Percentiles rank a stretch among this genome's conserved stretches.
phyloP scores from a whole-genome alignment of 2,888 invertebrate genomes.

The Ophion obscuratus region DNA sequence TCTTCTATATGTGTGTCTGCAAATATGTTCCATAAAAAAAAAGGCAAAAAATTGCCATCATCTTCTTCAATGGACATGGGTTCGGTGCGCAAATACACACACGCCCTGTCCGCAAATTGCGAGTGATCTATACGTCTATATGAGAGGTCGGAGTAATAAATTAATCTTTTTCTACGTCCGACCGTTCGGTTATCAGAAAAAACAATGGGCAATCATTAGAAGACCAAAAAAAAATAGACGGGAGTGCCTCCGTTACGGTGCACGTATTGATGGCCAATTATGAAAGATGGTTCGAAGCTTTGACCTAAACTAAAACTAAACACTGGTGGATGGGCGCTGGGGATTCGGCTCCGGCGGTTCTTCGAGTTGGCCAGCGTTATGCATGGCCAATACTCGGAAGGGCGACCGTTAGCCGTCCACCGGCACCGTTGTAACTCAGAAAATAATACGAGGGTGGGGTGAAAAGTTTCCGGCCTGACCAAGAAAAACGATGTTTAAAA shows the following conservation, averaged over 20 bases:
- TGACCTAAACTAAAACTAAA: no score
- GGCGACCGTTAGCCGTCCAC: no score
- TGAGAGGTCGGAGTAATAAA: conserved; percentile 3
- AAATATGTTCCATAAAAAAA: background rate
- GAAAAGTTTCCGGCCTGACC: no score
- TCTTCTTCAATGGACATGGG: conserved; percentile 20
- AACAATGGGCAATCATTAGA: background rate
- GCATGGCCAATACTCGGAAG: no score
- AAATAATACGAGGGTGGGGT: no score
- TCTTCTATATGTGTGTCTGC: background rate
- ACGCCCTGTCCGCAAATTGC: background rate
- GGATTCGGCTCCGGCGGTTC: no score
- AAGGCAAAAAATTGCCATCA: conserved; percentile 8
- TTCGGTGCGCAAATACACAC: conserved; percentile 9
- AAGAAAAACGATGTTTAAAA: no score
- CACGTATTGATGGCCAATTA: no score
- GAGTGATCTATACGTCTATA: background rate
- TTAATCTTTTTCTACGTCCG: background rate
- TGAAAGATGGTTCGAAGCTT: no score
- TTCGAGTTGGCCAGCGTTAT: no score
- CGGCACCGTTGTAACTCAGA: no score
- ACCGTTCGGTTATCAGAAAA: conserved; percentile 4
- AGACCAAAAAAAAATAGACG: background rate
- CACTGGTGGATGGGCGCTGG: no score
- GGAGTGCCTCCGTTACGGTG: background rate